Base-by-base conservation (phyloP, 2,888 invertebrate genomes). In the Lepidochitona cinerea region DNA sequence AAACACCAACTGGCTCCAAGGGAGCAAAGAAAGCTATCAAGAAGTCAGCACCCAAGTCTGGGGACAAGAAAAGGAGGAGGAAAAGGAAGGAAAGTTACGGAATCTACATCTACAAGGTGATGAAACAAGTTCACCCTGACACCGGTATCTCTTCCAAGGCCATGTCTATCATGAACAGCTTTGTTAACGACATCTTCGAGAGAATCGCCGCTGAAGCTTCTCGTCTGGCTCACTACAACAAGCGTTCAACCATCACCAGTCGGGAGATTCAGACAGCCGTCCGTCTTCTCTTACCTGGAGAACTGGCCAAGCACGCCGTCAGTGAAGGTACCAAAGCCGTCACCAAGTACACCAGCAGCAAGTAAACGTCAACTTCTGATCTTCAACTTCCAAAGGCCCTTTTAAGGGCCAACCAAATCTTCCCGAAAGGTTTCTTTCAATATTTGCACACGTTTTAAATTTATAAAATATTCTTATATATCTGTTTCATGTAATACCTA, bases 241-340 rank as follows among this genome's bases (percentile, higher is more conserved):
- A 78, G 65, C 69, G 80, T 23, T 75, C 80, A 35, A 84, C 84
- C 73, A 79, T 80, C 73, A 67, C 67, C 67, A 67, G 67, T 33
- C 67, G 67, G 6, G 67, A 35, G 23, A 49, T 49, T 23, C 49
- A 49, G 49, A 49, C 49, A 18, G 49, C 49, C 49, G 49, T 49
- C 49, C 49, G 49, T 49, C 49, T 49, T 49, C 49, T 49, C 49
- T 23, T 49, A 23, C 49, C 49, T 23, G 49, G 94, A 3, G 94
- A 95, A 85, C 86, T 95, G 70, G 93, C 94, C 0, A 94, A 94
- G 75, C 49, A 49, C 49, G 49, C 49, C 49, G 49, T 49, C 7
- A 49, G 49, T 23, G 49, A 49, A 23, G 49, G 49, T 49, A 49
- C 49, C 49, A 49, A 49, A 23, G 49, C 95, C 12, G 84, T 85